phyloP scores from a whole-genome alignment of 2,888 invertebrate genomes.

The Plagodis dolabraria region DNA sequence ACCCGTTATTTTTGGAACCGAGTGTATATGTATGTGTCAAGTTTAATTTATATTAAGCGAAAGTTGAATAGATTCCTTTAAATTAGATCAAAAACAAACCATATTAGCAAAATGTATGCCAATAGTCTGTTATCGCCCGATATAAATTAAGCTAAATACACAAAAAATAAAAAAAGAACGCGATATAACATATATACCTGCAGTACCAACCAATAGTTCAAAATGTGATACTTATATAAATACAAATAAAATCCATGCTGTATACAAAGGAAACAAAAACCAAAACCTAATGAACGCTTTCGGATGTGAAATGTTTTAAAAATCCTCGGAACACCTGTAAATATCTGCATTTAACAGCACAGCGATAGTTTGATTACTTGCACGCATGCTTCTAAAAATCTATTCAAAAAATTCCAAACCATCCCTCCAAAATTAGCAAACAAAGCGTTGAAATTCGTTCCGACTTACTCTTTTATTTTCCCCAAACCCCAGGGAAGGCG shows the following conservation, averaged over 20 bases:
- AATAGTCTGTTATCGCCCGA: too few relatives aligned
- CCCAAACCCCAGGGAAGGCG: constrained; percentile 72
- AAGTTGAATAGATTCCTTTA: too few relatives aligned
- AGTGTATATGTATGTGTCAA: too few relatives aligned
- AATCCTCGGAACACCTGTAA: constrained; percentile 9
- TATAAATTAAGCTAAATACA: too few relatives aligned
- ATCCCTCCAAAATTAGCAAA: constrained; percentile 62
- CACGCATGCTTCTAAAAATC: constrained; percentile 42
- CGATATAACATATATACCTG: constrained; percentile 30
- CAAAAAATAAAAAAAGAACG: not conserved
- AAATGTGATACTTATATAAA: constrained; percentile 9
- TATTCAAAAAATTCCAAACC: constrained; percentile 46
- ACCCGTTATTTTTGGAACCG: too few relatives aligned
- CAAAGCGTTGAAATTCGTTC: constrained; percentile 59
- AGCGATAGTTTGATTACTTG: constrained; percentile 40
- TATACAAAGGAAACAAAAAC: constrained; percentile 20
- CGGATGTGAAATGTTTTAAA: constrained; percentile 18
- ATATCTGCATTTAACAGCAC: constrained; percentile 20
- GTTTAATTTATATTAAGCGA: too few relatives aligned
- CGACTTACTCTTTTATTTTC: constrained; percentile 79
- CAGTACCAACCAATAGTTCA: constrained; percentile 44
- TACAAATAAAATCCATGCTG: constrained; percentile 26
- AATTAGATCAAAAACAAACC: too few relatives aligned
- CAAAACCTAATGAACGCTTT: constrained; percentile 28
- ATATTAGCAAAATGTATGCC: too few relatives aligned